Conservation (phyloP, 2,797 vertebrate species). For the Coreius guichenoti region DNA sequence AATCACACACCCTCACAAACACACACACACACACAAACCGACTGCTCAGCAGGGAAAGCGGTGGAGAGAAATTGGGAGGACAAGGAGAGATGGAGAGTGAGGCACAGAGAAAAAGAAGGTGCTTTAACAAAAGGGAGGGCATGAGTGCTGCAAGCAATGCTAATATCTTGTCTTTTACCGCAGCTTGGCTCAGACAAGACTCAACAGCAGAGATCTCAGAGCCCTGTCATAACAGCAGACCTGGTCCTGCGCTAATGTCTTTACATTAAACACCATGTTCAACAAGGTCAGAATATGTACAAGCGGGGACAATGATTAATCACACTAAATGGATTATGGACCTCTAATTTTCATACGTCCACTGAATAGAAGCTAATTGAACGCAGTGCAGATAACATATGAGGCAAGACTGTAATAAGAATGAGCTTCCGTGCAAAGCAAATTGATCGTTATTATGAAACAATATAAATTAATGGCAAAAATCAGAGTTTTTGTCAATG, state of each 20-base stretch:
- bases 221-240: constrained; percentile 55
- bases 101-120: constrained; percentile 53
- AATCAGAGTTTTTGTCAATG: not conserved
- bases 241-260: constrained; percentile 57
- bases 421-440: constrained; percentile 64
- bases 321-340: constrained; percentile 70
- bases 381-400: constrained; percentile 41
- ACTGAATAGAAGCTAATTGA: constrained; percentile 52
- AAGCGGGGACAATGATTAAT: constrained; percentile 71
- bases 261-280: constrained; percentile 66
- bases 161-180: constrained; percentile 72
- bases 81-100: constrained; percentile 49
- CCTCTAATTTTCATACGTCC: constrained; percentile 63
- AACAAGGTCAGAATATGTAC: constrained; percentile 68
- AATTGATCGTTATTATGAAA: constrained; percentile 55
- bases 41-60: constrained; percentile 26
- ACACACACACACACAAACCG: constrained; percentile 18
- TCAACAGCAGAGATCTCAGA: constrained; percentile 59
- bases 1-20: constrained; percentile 69
- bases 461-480: constrained; percentile 42
- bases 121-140: constrained; percentile 58
- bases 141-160: constrained; percentile 68
- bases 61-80: constrained; percentile 51
- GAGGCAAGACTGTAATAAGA: constrained; percentile 58
- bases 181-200: constrained; percentile 71